Percentiles rank a stretch among this genome's conserved stretches.
These are phyloP conservation scores for Taenaris catops DNA, from an alignment of 2,888 invertebrate genomes.

Conservation along the genomic window DNA sequence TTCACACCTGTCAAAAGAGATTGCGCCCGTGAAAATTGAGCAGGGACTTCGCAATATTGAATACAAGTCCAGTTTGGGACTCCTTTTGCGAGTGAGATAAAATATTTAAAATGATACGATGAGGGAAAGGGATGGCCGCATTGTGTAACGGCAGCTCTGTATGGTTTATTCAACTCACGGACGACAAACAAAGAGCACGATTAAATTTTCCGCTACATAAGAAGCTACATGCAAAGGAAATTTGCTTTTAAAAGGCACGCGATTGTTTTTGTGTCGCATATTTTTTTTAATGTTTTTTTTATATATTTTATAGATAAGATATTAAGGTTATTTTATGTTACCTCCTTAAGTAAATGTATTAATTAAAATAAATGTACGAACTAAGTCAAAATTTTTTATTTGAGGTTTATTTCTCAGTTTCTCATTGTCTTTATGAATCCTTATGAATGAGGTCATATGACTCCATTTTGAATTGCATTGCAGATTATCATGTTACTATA, in stretches of 20 bases:
- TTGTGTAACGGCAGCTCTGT: conserved; percentile 33
- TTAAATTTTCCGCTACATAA: conserved; percentile 72
- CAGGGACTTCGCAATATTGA: conserved; percentile 40
- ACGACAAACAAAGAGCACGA: conserved; percentile 58
- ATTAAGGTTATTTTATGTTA: too few species aligned
- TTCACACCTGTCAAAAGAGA: conserved; percentile 43
- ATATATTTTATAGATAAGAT: too few species aligned
- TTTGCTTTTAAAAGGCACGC: conserved; percentile 34
- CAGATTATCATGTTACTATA: too few species aligned
- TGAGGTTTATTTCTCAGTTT: too few species aligned
- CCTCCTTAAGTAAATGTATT: too few species aligned
- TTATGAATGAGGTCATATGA: too few species aligned
- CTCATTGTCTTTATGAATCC: too few species aligned
- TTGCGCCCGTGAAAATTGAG: conserved; percentile 44
- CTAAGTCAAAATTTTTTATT: too few species aligned
- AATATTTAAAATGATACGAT: conserved; percentile 28
- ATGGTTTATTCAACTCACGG: conserved; percentile 68
- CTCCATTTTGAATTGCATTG: too few species aligned
- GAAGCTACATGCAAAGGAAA: conserved; percentile 48
- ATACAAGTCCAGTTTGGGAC: conserved; percentile 40
- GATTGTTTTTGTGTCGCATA: conserved; percentile 25
- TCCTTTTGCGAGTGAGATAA: conserved; percentile 38
- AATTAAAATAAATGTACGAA: too few species aligned
- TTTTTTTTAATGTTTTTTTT: conserved; percentile 17
- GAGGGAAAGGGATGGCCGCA: conserved; percentile 34